Base-by-base conservation (phyloP, 2,888 invertebrate species). In the Anticlea derivata region DNA sequence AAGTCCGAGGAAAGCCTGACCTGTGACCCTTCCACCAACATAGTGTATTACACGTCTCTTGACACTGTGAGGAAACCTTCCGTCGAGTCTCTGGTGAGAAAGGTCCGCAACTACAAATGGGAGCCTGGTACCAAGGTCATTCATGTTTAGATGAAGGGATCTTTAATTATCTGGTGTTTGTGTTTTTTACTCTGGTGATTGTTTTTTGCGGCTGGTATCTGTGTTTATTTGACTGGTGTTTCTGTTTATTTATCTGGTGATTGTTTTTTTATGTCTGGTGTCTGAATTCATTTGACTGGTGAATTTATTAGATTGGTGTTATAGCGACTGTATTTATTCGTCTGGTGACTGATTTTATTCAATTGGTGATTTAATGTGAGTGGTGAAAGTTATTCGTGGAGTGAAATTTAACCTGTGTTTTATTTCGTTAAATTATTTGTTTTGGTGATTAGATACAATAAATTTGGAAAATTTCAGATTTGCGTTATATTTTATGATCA, bases 91-190 rank as follows among this genome's bases (percentile, higher is more conserved):
- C 40, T 77, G 0, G 71, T 73, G 0, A 61, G 70, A 7, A 75
- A 76, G 22, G 68, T 74, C 0, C 63, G 70, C 0, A 72, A 59
- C 1, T 88, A 86, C 46, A 80, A 75, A 10, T 88, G 88, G 88
- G 84, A 86, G 54, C 85, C 88, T 0, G 83, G 78, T 0, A 84
- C 81, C 1, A 83, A 80, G 55, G 82, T 84, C 50, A 83, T 87
- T 41, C 75, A 76, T 44, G 80, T 83, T n/a, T 47, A 39, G 26
- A 2, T 7, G 6, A n/a, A 8, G 11, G n/a, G 5, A 8, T 8
- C 1, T 10, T 27, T 35, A 35, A 20, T 17, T n/a, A n/a, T n/a
- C n/a, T n/a, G n/a, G n/a, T n/a, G n/a, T n/a, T n/a, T n/a, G n/a
- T n/a, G n/a, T n/a, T n/a, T n/a, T n/a, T n/a, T n/a, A n/a, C n/a